phyloP scores from a whole-genome alignment of 2,113 vertebrate genomes.

The Grantiella picta region DNA sequence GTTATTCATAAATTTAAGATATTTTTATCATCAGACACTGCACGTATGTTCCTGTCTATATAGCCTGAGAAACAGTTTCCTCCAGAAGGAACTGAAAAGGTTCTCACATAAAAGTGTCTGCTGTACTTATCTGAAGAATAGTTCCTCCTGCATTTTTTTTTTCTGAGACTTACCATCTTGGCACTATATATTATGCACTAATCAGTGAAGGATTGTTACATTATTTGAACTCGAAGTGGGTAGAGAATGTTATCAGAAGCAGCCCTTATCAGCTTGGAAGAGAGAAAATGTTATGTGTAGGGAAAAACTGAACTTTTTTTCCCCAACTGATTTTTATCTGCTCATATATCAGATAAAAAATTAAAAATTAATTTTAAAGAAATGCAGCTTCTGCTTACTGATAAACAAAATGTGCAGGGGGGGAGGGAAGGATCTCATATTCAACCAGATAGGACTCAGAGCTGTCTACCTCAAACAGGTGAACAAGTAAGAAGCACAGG shows the following conservation, averaged over 20 bases:
- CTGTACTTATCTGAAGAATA: neutral
- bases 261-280: neutral
- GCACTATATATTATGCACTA: neutral
- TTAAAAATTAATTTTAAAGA: neutral
- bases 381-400: neutral
- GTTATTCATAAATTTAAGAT: neutral
- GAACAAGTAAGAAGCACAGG: neutral
- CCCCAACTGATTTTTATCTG: neutral
- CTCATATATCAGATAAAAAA: neutral
- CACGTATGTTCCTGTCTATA: neutral
- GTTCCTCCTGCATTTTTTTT: neutral
- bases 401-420: neutral
- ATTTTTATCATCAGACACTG: neutral
- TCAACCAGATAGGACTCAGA: neutral
- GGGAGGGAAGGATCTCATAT: neutral
- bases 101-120: neutral
- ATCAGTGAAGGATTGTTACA: neutral
- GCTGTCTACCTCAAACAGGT: neutral
- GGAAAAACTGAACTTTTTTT: neutral
- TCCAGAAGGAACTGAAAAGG: neutral
- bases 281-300: neutral
- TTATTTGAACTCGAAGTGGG: neutral
- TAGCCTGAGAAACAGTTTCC: neutral
- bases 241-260: neutral
- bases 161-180: neutral